Evolutionary conservation across 2,888 invertebrate genomes (phyloP).

Genomic region (Icerya purchasi): DNA sequence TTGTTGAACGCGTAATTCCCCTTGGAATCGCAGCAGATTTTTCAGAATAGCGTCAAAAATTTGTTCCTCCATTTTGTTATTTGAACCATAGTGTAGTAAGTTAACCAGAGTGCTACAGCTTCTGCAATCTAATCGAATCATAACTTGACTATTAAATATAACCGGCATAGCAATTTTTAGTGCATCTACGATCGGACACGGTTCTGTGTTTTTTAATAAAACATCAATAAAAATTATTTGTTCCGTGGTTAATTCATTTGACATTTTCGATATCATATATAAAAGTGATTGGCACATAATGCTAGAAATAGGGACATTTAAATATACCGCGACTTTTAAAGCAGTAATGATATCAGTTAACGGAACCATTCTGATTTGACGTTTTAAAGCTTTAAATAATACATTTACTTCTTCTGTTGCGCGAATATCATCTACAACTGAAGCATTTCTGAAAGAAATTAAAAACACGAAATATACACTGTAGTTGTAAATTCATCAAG

Average conservation of each 20-base stretch:
- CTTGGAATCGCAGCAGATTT: neutral
- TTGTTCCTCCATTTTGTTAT: neutral
- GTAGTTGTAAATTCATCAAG: too few relatives aligned
- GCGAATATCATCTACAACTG: constrained; percentile 27
- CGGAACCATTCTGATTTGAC: neutral
- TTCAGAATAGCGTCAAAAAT: neutral
- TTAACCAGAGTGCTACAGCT: neutral
- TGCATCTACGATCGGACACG: constrained; percentile 37
- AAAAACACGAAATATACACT: too few relatives aligned
- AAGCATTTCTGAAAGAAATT: too few relatives aligned
- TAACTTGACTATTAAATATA: constrained; percentile 40
- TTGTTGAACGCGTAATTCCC: neutral
- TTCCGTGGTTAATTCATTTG: constrained; percentile 36
- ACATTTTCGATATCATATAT: constrained; percentile 36
- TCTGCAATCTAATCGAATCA: constrained; percentile 29
- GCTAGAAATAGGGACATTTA: constrained; percentile 35
- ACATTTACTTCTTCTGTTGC: neutral
- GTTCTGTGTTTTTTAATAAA: constrained; percentile 31
- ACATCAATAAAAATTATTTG: constrained; percentile 41
- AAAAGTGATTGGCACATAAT: constrained; percentile 38
- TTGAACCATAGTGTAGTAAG: neutral
- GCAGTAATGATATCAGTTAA: constrained; percentile 32
- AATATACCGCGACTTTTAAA: constrained; percentile 34
- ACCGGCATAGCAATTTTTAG: constrained; percentile 40
- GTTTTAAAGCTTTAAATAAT: neutral